Evolutionary conservation across 2,113 vertebrate genomes (phyloP), one percentile per base, ranked within the genome.

Genomic region (Corynorhinus townsendii): DNA sequence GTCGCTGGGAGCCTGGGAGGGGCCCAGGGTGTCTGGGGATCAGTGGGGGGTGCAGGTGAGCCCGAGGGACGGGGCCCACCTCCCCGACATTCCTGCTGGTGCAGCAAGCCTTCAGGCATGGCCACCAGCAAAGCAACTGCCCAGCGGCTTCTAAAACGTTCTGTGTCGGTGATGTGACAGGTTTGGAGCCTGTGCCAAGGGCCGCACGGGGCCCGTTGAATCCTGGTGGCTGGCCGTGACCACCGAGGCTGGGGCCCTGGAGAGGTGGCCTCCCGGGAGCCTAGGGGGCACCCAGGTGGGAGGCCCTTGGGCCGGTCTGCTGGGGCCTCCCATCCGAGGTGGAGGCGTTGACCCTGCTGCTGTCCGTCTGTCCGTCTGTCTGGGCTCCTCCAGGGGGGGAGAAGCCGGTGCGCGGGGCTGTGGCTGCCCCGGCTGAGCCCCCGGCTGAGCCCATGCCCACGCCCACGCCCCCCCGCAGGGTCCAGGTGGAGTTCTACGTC

Each of bases 401-500:
- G 38, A 16, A 19, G 35, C 28, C 3, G 8, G 45, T 0, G 2
- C 10, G 16, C 20, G 1, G 30, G 56, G 11, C 40, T 49, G 10
- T 17, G 12, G 40, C 28, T 4, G 7, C 15, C 40, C 66, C 47
- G 0, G 11, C 16, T 5, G 66, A 26, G 24, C 20, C 59, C 15
- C 62, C 7, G 10, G 35, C n/a, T 56, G 62, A 4, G 22, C 59
- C 64, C 35, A 28, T 6, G 11, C 9, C 38, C 35, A 28, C 9
- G 11, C 9, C 38, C 26, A n/a, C 72, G 49, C 40, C 90, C 95
- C 89, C 75, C 97, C 91, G 93, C 95, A 99, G 99, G 99, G 99
- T 99, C 59, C 99, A 99, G 97, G 99, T 99, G 64, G 99, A 99
- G 97, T 99, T 99, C 98, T 99, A 99, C 6, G 99, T 99, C 82